phyloP scores from a whole-genome alignment of 2,113 vertebrate genomes.

The Chaetodon auriga region DNA sequence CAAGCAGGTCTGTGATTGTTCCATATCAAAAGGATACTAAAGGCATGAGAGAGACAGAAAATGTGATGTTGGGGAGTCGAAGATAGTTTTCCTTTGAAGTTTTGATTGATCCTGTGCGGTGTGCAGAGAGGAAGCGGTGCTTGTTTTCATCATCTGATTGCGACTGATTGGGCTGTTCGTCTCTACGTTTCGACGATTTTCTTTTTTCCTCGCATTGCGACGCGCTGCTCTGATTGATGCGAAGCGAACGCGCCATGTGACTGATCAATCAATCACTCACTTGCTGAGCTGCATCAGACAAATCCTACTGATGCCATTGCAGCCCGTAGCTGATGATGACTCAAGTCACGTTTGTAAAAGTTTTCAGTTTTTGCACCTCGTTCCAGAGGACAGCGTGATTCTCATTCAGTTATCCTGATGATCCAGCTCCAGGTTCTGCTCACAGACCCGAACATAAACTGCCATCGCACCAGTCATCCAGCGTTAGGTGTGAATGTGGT shows the following conservation, averaged over 20 bases:
- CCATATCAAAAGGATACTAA: not conserved
- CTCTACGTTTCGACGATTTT: not conserved
- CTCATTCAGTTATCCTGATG: not conserved
- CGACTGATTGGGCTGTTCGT: constrained; percentile 3
- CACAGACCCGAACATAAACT: not conserved
- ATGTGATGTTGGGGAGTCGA: not conserved
- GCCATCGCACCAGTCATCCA: not conserved
- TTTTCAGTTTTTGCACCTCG: not conserved
- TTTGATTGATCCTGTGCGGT: not conserved
- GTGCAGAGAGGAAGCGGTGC: not conserved
- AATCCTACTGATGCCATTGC: not conserved
- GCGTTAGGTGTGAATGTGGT: not conserved
- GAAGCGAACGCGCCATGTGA: not conserved
- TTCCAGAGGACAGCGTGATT: too few species aligned
- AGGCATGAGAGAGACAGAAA: not conserved
- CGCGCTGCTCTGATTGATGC: not conserved
- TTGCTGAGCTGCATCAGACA: constrained; percentile 25
- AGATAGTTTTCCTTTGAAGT: not conserved
- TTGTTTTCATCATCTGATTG: not conserved
- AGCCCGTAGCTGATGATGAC: not conserved
- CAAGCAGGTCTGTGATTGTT: not conserved
- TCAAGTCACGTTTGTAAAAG: not conserved
- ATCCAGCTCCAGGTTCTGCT: not conserved
- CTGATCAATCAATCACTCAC: constrained; percentile 13
- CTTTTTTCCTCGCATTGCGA: not conserved